Conservation (phyloP, 2,888 invertebrate species). For the Ceraclea dissimilis region DNA sequence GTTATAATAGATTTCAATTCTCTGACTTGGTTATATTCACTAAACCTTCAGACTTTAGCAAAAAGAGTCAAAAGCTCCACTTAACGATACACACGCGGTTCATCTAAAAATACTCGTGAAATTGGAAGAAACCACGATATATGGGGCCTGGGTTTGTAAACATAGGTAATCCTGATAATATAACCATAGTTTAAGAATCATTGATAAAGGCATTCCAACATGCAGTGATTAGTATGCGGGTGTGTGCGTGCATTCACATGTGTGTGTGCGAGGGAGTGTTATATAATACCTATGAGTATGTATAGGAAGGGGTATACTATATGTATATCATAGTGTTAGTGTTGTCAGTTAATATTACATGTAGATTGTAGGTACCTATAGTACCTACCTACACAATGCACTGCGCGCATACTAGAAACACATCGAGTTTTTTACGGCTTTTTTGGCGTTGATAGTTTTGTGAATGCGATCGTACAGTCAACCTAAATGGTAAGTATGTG, state of each 20-base stretch:
- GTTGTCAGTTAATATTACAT: no score
- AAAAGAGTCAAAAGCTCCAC: no score
- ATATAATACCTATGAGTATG: not conserved
- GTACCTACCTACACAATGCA: not conserved
- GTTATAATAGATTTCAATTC: no score
- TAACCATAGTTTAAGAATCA: not conserved
- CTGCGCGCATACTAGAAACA: conserved; percentile 10
- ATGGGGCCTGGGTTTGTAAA: no score
- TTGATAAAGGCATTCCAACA: not conserved
- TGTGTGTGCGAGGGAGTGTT: not conserved
- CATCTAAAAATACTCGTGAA: no score
- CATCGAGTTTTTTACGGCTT: conserved; percentile 21
- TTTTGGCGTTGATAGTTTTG: conserved; percentile 23
- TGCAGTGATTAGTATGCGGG: conserved; percentile 1
- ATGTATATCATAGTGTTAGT: not conserved
- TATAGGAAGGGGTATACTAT: not conserved
- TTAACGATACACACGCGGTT: no score
- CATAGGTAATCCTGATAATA: no score
- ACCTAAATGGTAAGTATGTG: not conserved
- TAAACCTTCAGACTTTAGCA: no score
- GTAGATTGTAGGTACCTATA: not conserved
- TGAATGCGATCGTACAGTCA: conserved; percentile 21
- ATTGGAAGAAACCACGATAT: no score
- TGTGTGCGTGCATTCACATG: not conserved
- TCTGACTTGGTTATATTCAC: no score